These are phyloP conservation scores for Ploceus nigricollis DNA, from an alignment of 2,113 vertebrate species.

Conservation along the genomic window DNA sequence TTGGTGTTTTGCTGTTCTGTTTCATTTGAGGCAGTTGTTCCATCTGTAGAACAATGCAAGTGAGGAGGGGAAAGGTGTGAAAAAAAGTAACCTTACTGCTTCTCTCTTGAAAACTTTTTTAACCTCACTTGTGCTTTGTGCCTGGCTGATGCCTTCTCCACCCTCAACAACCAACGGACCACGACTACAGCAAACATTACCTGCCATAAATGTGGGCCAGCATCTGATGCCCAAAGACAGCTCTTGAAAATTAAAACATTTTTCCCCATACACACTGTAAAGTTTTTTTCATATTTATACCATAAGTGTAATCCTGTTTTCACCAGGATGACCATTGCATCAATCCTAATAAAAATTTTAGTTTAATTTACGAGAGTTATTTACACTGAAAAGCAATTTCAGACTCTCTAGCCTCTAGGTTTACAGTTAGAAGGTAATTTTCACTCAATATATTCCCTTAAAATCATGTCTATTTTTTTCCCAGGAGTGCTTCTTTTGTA, in stretches of 20 bases:
- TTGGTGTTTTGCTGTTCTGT: not conserved
- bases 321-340: not conserved
- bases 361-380: not conserved
- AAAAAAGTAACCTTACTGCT: not conserved
- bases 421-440: not conserved
- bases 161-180: not conserved
- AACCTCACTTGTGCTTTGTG: not conserved
- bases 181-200: accelerated
- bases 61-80: not conserved
- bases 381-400: not conserved
- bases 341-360: not conserved
- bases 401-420: not conserved
- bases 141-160: not conserved
- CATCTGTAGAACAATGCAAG: not conserved
- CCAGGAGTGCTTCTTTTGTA: not conserved
- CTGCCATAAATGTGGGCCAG: not conserved
- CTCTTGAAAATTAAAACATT: not conserved
- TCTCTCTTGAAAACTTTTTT: not conserved
- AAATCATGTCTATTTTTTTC: not conserved
- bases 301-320: not conserved
- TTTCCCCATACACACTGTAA: not conserved
- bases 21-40: not conserved
- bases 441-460: not conserved
- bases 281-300: not conserved
- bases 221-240: not conserved